Base-by-base conservation (phyloP, 2,888 invertebrate genomes). In the Plemyria rubiginata region DNA sequence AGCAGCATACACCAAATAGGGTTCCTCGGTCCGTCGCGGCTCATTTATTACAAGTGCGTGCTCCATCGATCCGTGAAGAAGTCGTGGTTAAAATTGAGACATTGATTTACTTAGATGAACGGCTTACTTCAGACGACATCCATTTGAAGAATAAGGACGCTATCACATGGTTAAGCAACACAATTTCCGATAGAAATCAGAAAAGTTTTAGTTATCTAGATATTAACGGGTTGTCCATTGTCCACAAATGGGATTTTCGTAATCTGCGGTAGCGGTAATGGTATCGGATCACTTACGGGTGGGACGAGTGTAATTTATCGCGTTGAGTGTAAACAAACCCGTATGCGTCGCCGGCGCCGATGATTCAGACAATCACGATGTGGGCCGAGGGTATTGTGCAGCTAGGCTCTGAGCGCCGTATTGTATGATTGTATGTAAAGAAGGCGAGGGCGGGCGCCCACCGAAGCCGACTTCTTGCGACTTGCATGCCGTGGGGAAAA, bases 341-440 rank as follows among this genome's bases (percentile, higher is more conserved):
- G 82, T 84, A 80, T 85, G 85, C 77, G 79, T 73, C 80, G 76
- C 71, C 71, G 83, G 80, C 81, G 84, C 80, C 87, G 84, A 77
- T 91, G 91, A 91, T 77, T 91, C 92, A 91, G 79, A 84, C 85
- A 84, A 82, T 86, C 75, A 86, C 86, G 83, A 90, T 87, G 91
- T 90, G 88, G 91, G 91, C 79, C 83, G 89, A 73, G 76, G 76
- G 79, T 76, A 79, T 81, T 82, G 80, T 81, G 79, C 72, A 70
- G 70, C 71, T 72, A 74, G 71, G 75, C 64, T 75, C 76, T 76
- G 72, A 76, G 78, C 76, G 77, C 83, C 79, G 82, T 79, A 83
- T 80, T 82, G 80, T 82, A 76, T 78, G 84, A 91, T 91, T 92
- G 91, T 92, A 91, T 92, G 91, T 82, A 88, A 92, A 92, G 87